Percentiles rank a stretch among this genome's conserved stretches.
Conservation (phyloP, 2,888 invertebrate species). For the Melanchra persicariae region DNA sequence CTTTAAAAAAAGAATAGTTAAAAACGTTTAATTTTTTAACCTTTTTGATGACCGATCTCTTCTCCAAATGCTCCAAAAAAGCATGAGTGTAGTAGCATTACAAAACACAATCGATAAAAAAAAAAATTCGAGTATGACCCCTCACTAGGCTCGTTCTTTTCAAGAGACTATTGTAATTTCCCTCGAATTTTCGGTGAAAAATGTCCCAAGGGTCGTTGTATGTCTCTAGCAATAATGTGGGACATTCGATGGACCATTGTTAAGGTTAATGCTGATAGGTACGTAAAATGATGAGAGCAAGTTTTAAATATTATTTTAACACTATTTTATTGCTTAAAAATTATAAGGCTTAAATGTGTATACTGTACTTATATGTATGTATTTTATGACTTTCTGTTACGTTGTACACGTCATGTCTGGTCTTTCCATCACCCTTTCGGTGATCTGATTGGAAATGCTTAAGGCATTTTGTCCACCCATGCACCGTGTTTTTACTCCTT, state of each 20-base stretch:
- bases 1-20: too few species aligned
- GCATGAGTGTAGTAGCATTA: background rate
- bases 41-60: too few species aligned
- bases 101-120: background rate
- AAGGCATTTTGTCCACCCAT: too few species aligned
- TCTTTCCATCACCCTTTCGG: too few species aligned
- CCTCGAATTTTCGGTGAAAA: conserved; percentile 61
- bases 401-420: too few species aligned
- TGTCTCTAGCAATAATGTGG: conserved; percentile 59
- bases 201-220: conserved; percentile 54
- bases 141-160: conserved; percentile 48
- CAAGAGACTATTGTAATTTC: conserved; percentile 66
- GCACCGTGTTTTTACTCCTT: too few species aligned
- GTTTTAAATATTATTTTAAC: conserved; percentile 21
- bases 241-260: conserved; percentile 53
- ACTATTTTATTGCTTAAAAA: background rate
- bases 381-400: too few species aligned
- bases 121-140: background rate
- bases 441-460: too few species aligned
- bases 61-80: too few species aligned
- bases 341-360: too few species aligned
- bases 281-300: conserved; percentile 26
- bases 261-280: conserved; percentile 47
- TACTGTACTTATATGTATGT: too few species aligned
- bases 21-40: too few species aligned